Evolutionary conservation across 2,113 vertebrate species (phyloP).

Genomic region (Callocephalon fimbriatum): DNA sequence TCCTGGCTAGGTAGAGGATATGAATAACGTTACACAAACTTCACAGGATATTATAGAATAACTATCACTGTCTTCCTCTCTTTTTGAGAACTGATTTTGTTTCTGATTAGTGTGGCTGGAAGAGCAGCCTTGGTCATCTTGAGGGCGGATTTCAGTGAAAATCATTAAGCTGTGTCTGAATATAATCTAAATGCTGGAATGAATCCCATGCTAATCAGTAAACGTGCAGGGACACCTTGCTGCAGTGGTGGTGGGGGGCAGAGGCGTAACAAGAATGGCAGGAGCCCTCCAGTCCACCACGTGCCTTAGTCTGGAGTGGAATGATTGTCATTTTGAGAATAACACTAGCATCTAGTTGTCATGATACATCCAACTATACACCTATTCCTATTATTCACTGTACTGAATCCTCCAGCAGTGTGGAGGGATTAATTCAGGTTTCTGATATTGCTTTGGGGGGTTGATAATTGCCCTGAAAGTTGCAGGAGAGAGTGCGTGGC

Average conservation of each 20-base stretch:
- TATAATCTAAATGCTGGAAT: background rate
- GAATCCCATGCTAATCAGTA: background rate
- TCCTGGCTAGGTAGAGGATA: background rate
- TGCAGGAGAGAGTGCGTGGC: background rate
- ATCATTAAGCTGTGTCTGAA: background rate
- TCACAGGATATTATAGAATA: background rate
- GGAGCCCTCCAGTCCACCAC: background rate
- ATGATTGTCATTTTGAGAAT: background rate
- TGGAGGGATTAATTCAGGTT: background rate
- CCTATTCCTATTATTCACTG: background rate
- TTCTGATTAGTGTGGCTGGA: background rate
- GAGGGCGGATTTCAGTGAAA: background rate
- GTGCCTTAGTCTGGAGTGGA: background rate
- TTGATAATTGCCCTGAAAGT: background rate
- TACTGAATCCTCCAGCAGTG: background rate
- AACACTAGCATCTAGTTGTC: background rate
- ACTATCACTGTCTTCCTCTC: background rate
- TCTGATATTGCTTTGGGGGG: background rate
- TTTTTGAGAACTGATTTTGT: background rate
- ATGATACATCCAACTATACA: background rate
- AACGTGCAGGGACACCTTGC: background rate
- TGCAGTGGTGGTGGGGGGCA: background rate
- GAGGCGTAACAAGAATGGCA: fast-evolving
- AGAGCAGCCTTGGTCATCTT: background rate
- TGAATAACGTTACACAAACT: background rate